Base-by-base conservation (phyloP, 2,888 invertebrate species). In the Uloborus plumipes region DNA sequence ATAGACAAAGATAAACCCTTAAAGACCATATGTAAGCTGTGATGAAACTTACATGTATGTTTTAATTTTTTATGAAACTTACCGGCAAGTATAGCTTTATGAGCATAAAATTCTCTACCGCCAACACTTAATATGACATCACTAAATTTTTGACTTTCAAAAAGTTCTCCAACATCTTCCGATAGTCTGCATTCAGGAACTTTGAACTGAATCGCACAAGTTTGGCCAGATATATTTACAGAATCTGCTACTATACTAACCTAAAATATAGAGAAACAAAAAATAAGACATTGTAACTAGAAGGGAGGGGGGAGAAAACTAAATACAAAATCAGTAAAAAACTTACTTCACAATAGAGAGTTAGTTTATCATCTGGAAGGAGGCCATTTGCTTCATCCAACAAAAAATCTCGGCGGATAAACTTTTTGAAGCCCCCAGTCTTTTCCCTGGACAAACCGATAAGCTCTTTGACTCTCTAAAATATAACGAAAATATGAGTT, bases 401-500 rank as follows among this genome's bases (percentile, higher is more conserved):
- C 86, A 99, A 92, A 90, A 99, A 99, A 91, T 99, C 99, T 91
- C 99, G 93, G 89, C 99, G 93, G 86, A 99, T 99, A 90, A 99
- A 99, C 90, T 99, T 99, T 91, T 99, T 99, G 92, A 99, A 99
- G 84, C 99, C 99, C n/a, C 99, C 99, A 99, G 92, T 99, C 99
- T 91, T 99, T 99, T 87, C 99, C 99, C 91, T 99, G 99, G 85
- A 99, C 99, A 91, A 99, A 99, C 92, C 99, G 93, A 91, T 99
- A 99, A 86, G 99, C 99, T 89, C 99, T 89, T 88, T 94, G 94
- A 88, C 93, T 93, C 89, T 94, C 93, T 93, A 90, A 55, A 91
- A 90, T 85, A 77, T 61, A 58, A 20, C 16, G 18, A 18, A 39
- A 31, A 4, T 64, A 7, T 39, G 4, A n/a, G 1, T 55, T 16